A percentile compares a stretch with the other conserved stretches of the same genome.
Conservation (phyloP, 2,797 vertebrate genomes). For the Anolis apletophallus region DNA sequence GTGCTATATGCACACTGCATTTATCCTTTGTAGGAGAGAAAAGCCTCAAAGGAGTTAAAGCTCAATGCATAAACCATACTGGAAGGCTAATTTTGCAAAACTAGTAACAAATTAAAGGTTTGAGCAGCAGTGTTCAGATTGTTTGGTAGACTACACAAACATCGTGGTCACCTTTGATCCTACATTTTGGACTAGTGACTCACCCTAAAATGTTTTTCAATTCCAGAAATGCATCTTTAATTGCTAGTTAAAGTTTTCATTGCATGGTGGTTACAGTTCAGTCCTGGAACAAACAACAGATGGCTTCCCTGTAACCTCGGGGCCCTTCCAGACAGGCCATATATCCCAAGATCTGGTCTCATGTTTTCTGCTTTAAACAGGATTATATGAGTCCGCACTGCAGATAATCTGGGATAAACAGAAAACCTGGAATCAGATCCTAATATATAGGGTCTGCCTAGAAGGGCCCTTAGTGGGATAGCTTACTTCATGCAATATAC, state of each 20-base stretch:
- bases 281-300: not conserved
- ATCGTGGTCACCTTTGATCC: slow-evolving; percentile 67
- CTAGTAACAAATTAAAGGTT: slow-evolving; percentile 73
- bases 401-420: too few species aligned
- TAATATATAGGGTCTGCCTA: too few species aligned
- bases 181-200: slow-evolving; percentile 60
- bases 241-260: slow-evolving; percentile 54
- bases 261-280: slow-evolving; percentile 26
- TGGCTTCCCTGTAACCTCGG: not conserved
- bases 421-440: too few species aligned
- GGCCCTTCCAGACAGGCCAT: too few species aligned
- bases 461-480: not conserved
- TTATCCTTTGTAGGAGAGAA: not conserved
- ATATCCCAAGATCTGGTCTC: too few species aligned
- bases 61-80: slow-evolving; percentile 47
- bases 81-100: slow-evolving; percentile 65
- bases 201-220: slow-evolving; percentile 63
- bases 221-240: slow-evolving; percentile 72
- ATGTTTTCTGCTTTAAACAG: too few species aligned
- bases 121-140: slow-evolving; percentile 64
- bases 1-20: not conserved
- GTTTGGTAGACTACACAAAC: slow-evolving; percentile 66
- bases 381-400: too few species aligned
- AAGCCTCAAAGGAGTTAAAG: slow-evolving; percentile 38
- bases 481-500: not conserved